phyloP scores from a whole-genome alignment of 1,140 invertebrate genomes.

The Lepidurus arcticus region DNA sequence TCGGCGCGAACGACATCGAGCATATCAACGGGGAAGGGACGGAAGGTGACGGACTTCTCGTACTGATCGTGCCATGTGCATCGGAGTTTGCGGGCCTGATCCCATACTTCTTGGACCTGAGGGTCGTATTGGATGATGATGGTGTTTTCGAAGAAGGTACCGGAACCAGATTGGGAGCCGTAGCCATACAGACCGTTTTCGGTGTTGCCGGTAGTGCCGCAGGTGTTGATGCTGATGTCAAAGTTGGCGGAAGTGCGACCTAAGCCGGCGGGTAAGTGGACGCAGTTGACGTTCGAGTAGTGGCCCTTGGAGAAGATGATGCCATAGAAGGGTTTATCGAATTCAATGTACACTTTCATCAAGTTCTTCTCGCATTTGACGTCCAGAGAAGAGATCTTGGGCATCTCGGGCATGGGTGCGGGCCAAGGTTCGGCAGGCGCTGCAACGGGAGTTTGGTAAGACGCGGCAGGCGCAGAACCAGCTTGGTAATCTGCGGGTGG shows the following conservation, averaged over 20 bases:
- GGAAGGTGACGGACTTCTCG: slow-evolving; percentile 89
- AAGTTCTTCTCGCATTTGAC: slow-evolving; percentile 90
- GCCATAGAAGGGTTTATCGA: slow-evolving; percentile 90
- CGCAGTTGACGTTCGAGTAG: slow-evolving; percentile 85
- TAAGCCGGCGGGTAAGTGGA: slow-evolving; percentile 77
- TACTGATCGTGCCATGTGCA: slow-evolving; percentile 96
- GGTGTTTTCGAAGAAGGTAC: slow-evolving; percentile 90
- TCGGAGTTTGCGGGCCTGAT: slow-evolving; percentile 82
- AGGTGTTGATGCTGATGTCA: slow-evolving; percentile 82
- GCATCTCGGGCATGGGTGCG: slow-evolving; percentile 59
- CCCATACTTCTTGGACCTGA: slow-evolving; percentile 93
- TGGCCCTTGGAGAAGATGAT: slow-evolving; percentile 90
- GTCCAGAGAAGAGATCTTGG: slow-evolving; percentile 82
- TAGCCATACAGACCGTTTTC: slow-evolving; percentile 79
- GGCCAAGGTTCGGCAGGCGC: slow-evolving; percentile 65
- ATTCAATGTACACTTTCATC: slow-evolving; percentile 86
- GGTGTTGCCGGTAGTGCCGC: slow-evolving; percentile 83
- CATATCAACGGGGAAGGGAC: slow-evolving; percentile 93
- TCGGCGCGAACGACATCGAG: slow-evolving; percentile 85
- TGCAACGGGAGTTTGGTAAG: slow-evolving; percentile 37
- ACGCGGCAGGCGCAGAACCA: slow-evolving; percentile 22
- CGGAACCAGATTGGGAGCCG: slow-evolving; percentile 74
- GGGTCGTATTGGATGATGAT: slow-evolving; percentile 91
- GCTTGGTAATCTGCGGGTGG: slow-evolving; percentile 29
- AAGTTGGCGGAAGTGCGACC: slow-evolving; percentile 80